Conservation (phyloP, 92 coral and sea anemone genomes). For the Heliopora coerulea region DNA sequence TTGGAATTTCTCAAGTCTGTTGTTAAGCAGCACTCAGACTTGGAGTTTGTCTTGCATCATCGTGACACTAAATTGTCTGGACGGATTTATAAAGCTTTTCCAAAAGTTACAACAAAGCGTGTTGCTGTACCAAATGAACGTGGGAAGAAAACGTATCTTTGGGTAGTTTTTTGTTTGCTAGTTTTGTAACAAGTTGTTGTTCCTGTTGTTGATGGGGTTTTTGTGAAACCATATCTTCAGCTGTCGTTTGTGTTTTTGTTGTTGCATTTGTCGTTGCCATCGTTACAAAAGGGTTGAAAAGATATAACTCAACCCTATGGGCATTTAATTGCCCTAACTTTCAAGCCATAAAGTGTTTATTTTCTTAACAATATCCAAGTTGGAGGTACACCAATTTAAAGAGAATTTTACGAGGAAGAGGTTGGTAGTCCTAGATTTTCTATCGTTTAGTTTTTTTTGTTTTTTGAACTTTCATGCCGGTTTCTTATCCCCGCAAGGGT, state of each 20-base stretch:
- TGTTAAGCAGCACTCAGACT: conserved; percentile 74
- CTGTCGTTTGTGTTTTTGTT: no score
- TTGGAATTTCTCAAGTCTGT: conserved; percentile 67
- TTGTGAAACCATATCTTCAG: no score
- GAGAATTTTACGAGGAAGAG: conserved; percentile 35
- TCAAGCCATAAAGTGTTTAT: background rate
- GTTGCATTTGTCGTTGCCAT: no score
- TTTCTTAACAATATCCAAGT: conserved; percentile 30
- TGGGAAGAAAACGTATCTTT: conserved; percentile 92
- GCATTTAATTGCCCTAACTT: no score
- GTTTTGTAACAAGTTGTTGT: no score
- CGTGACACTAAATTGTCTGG: conserved; percentile 91
- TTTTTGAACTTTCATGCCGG: no score
- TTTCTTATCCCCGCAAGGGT: no score
- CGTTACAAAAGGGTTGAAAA: no score
- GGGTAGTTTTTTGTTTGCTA: no score
- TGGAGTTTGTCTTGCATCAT: conserved; percentile 71
- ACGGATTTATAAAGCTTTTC: conserved; percentile 88
- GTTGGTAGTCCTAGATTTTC: background rate
- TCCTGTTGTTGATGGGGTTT: no score
- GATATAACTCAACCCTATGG: no score
- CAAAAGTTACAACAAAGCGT: conserved; percentile 84
- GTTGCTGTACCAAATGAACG: conserved; percentile 80
- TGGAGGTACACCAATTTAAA: conserved; percentile 89
- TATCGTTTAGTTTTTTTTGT: background rate